Percentiles rank a stretch among this genome's conserved stretches.
Evolutionary conservation across 2,113 vertebrate species (phyloP).

Genomic region (Eleginops maclovinus): DNA sequence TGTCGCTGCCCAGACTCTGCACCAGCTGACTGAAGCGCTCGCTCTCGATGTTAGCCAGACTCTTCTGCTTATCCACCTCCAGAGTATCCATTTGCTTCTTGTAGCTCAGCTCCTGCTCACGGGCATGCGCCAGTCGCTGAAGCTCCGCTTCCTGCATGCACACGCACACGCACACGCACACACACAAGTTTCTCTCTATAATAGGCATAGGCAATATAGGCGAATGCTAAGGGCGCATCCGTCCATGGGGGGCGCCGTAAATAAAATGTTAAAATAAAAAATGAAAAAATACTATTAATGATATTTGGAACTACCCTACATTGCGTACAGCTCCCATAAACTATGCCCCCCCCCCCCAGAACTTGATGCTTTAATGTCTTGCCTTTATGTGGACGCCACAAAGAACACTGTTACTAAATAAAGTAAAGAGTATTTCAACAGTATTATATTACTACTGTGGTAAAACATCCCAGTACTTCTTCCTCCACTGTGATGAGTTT

Average conservation of each 20-base stretch:
- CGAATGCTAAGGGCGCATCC: too few species aligned
- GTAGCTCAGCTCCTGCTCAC: constrained; percentile 86
- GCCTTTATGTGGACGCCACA: too few species aligned
- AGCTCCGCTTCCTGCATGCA: constrained; percentile 88
- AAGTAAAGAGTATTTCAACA: not conserved
- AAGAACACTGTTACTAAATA: too few species aligned
- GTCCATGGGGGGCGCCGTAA: too few species aligned
- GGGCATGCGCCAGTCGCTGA: constrained; percentile 81
- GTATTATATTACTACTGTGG: too few species aligned
- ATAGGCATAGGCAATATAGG: too few species aligned
- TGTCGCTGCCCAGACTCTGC: constrained; percentile 82
- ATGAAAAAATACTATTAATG: too few species aligned
- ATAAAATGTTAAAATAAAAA: too few species aligned
- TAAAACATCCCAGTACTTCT: not conserved
- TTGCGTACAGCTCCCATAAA: too few species aligned
- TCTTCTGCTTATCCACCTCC: constrained; percentile 86
- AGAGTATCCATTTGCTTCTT: constrained; percentile 82
- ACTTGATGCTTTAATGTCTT: too few species aligned
- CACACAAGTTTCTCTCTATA: not conserved
- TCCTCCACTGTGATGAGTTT: not conserved
- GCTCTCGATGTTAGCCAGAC: constrained; percentile 82
- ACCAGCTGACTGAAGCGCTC: constrained; percentile 85
- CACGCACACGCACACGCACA: not conserved
- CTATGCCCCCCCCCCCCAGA: too few species aligned
- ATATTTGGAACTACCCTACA: too few species aligned